These are phyloP conservation scores for Dendroctonus ponderosae DNA, from an alignment of 1,140 invertebrate species.

Conservation along the genomic window DNA sequence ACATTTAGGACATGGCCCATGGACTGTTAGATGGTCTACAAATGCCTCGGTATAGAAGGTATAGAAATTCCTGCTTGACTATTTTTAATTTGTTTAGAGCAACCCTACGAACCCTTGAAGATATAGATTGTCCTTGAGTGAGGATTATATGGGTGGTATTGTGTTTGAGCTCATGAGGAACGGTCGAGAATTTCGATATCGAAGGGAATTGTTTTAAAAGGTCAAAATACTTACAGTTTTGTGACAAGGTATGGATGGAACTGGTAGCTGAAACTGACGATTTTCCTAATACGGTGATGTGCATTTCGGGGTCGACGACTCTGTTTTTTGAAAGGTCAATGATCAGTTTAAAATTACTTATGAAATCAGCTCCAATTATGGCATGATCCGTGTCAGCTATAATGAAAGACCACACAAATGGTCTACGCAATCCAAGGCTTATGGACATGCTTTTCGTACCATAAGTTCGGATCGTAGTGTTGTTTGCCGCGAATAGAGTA, in stretches of 20 bases:
- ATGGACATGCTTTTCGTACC: not conserved
- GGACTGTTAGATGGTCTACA: constrained; percentile 45
- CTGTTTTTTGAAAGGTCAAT: not conserved
- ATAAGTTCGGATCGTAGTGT: not conserved
- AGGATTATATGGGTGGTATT: not conserved
- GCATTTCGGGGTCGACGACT: not conserved
- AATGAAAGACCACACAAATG: constrained; percentile 2
- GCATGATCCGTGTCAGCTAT: constrained; percentile 1
- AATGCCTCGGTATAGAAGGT: constrained; percentile 26
- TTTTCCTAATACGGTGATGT: too few relatives aligned
- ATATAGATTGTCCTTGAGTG: constrained; percentile 46
- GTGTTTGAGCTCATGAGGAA: not conserved
- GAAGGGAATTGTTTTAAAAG: constrained; percentile 1
- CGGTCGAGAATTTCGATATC: not conserved
- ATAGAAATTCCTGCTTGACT: constrained; percentile 48
- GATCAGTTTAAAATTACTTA: constrained; percentile 3
- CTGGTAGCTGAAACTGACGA: not conserved
- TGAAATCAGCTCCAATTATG: constrained; percentile 2
- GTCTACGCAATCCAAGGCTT: not conserved
- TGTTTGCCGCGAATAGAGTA: not conserved
- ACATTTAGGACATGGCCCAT: too few relatives aligned
- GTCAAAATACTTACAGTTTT: constrained; percentile 4
- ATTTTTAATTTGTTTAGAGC: constrained; percentile 42
- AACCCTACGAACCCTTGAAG: constrained; percentile 46
- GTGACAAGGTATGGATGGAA: not conserved